These are phyloP conservation scores for Microdon myrmicae DNA, from an alignment of 2,888 invertebrate species.

Conservation along the genomic window DNA sequence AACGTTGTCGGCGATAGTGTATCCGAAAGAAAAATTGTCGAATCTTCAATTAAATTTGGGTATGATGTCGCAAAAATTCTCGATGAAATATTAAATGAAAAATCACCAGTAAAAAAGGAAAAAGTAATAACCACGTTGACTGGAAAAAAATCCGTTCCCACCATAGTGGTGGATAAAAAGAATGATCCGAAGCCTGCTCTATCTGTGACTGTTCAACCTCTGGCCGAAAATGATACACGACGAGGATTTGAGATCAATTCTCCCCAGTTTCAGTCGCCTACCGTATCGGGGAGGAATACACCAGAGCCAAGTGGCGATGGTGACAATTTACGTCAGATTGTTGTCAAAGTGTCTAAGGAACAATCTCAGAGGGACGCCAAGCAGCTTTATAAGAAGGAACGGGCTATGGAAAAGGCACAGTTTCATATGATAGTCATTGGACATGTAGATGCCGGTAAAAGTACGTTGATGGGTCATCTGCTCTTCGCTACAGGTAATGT, in stretches of 20 bases:
- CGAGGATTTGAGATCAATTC: constrained; percentile 66
- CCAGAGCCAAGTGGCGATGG: constrained; percentile 64
- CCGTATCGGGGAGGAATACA: constrained; percentile 70
- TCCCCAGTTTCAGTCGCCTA: constrained; percentile 78
- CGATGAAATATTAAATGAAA: constrained; percentile 74
- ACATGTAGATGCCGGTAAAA: constrained; percentile 80
- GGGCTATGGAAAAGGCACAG: constrained; percentile 84
- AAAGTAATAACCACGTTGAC: constrained; percentile 41
- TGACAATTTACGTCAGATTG: constrained; percentile 21
- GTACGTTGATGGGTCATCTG: constrained; percentile 89
- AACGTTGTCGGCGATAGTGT: constrained; percentile 82
- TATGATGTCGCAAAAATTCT: constrained; percentile 80
- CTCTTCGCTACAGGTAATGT: constrained; percentile 88
- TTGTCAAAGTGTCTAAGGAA: constrained; percentile 62
- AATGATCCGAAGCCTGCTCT: constrained; percentile 22
- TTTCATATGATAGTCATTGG: constrained; percentile 93
- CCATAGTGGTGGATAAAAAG: constrained; percentile 57
- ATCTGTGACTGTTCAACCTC: constrained; percentile 53
- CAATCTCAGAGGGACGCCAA: constrained; percentile 68
- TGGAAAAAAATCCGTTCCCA: constrained; percentile 59
- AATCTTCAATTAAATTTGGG: constrained; percentile 76
- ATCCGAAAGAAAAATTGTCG: constrained; percentile 77
- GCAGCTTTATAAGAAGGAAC: constrained; percentile 76
- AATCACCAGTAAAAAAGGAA: constrained; percentile 51
- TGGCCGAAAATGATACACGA: constrained; percentile 57